Percentiles rank a stretch among this genome's conserved stretches.
phyloP scores from a whole-genome alignment of 2,113 vertebrate species.

The Apodemus sylvaticus region DNA sequence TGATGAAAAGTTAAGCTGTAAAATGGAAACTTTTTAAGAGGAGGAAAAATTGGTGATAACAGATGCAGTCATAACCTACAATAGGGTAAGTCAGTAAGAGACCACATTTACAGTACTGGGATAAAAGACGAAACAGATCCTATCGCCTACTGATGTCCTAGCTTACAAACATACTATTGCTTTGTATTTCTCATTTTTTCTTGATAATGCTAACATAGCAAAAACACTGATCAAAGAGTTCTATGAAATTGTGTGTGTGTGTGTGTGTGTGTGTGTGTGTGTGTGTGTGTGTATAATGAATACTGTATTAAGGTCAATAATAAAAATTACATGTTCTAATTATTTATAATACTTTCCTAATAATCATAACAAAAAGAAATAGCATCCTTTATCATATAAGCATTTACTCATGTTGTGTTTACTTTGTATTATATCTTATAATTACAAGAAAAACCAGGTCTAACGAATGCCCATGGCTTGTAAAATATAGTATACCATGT shows the following conservation, averaged over 20 bases:
- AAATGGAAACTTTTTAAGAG: not conserved
- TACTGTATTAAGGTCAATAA: not conserved
- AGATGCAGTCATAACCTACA: accelerated
- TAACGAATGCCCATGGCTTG: not conserved
- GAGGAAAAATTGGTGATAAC: not conserved
- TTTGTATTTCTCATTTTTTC: not conserved
- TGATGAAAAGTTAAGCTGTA: not conserved
- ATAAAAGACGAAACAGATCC: not conserved
- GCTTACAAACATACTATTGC: not conserved
- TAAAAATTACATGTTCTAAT: not conserved
- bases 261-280: too few species aligned
- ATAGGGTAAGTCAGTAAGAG: not conserved
- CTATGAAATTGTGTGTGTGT: too few species aligned
- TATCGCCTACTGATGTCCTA: not conserved
- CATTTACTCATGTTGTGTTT: not conserved
- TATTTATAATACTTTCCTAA: not conserved
- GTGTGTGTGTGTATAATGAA: not conserved
- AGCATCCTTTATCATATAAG: not conserved
- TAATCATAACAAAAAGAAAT: not conserved
- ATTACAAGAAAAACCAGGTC: not conserved
- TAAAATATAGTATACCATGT: too few species aligned
- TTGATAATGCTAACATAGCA: not conserved
- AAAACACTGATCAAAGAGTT: not conserved
- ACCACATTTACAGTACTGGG: not conserved
- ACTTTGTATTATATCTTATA: not conserved